phyloP scores from a whole-genome alignment of 35 echinoderm and acorn worm species.

The Anneissia japonica region DNA sequence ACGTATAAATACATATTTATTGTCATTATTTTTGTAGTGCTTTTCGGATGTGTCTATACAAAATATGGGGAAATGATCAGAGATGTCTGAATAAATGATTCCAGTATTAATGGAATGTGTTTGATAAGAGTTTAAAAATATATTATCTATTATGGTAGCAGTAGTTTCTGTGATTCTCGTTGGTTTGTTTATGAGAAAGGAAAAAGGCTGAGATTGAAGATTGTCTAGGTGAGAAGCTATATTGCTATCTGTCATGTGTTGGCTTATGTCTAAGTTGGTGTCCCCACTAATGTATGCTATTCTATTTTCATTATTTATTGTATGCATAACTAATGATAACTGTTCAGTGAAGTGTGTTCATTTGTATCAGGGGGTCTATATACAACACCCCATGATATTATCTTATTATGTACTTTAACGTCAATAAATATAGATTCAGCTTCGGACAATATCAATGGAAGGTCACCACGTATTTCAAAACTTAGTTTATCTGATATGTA shows the following conservation, averaged over 20 bases:
- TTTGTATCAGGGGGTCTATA: not conserved
- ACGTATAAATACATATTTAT: not conserved
- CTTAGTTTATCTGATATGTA: not conserved
- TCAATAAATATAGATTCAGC: not conserved
- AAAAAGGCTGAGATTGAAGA: not conserved
- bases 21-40: not conserved
- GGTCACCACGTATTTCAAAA: too few species aligned
- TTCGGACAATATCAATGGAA: not conserved
- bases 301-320: not conserved
- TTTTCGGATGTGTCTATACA: not conserved
- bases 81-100: not conserved
- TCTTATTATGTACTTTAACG: not conserved
- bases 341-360: not conserved
- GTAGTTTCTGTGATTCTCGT: not conserved
- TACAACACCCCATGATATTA: not conserved
- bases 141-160: not conserved
- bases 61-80: not conserved
- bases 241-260: not conserved
- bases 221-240: not conserved
- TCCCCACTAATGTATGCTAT: not conserved
- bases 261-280: not conserved
- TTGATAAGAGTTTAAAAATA: not conserved
- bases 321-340: not conserved
- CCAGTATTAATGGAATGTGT: not conserved
- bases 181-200: not conserved